Evolutionary conservation across 2,797 vertebrate genomes (phyloP), one percentile per base, ranked within the genome.

Genomic region (Muraenolepis orangiensis): DNA sequence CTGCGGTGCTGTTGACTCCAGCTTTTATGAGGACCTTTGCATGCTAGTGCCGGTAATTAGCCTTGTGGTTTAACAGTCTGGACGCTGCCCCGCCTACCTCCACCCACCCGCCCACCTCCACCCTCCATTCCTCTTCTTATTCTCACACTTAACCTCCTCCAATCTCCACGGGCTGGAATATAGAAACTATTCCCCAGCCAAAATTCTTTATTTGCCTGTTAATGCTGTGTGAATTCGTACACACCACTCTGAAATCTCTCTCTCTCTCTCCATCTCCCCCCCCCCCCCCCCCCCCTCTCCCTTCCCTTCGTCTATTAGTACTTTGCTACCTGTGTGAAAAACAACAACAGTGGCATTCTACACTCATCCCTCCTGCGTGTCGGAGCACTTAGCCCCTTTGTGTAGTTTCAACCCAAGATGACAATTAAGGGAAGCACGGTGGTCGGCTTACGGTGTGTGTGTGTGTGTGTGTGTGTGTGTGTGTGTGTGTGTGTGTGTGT

Each of bases 11-110:
- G 92, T 93, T 92, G 91, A 92, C 87, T 92, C 75, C 88, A 82
- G 82, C 3, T 88, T 94, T 93, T 93, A 93, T 90, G 82, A 83
- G 91, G 87, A 90, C 93, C 91, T 93, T 93, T 91, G 93, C 93
- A 93, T 84, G 75, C 88, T 83, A 81, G 87, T 81, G 86, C 83
- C 90, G 91, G 89, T 89, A 94, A 94, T 94, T 93, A 91, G 84
- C 90, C 90, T 86, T 88, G 90, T 91, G 91, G 91, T 93, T 89
- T 91, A 83, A 84, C 80, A 88, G 90, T 90, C 87, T 86, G 85
- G 86, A 81, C 76, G 72, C 73, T 72, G 40, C 29, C 31, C n/a
- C n/a, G 18, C 64, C 61, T 14, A 20, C 72, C 40, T 69, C 77
- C 69, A 76, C 75, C 80, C 79, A 75, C 81, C 87, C 81, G n/a